Percentiles rank a stretch among this genome's conserved stretches.
phyloP scores from a whole-genome alignment of 2,113 vertebrate species.

The Abramis brama region DNA sequence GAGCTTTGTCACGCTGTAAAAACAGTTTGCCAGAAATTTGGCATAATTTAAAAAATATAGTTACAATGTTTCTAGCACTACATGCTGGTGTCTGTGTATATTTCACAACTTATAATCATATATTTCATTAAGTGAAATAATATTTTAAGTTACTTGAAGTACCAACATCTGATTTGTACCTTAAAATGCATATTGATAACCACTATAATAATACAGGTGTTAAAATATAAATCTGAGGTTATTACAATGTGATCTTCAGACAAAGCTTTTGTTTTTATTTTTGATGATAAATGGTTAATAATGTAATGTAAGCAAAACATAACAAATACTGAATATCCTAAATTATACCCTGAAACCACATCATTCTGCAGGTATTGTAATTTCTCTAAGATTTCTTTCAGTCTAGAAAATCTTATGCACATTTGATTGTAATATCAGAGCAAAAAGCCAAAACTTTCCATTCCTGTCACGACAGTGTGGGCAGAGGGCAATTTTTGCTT shows the following conservation, averaged over 20 bases:
- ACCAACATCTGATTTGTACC: neutral
- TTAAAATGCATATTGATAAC: neutral
- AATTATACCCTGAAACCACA: neutral
- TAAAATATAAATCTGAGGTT: neutral
- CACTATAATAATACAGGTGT: neutral
- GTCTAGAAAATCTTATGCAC: neutral
- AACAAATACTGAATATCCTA: neutral
- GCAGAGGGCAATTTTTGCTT: conserved; percentile 25
- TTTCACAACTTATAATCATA: too few relatives aligned
- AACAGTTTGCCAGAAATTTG: neutral
- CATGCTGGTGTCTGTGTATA: too few relatives aligned
- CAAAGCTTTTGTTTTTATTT: neutral
- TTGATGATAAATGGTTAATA: neutral
- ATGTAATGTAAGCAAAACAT: neutral
- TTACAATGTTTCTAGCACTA: neutral
- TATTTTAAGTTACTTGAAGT: neutral
- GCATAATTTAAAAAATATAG: neutral
- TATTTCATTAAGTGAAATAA: too few relatives aligned
- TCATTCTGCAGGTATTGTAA: neutral
- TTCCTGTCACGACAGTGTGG: neutral
- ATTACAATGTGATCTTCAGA: neutral
- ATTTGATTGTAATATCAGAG: neutral
- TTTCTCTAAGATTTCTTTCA: neutral
- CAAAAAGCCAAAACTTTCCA: conserved; percentile 7
- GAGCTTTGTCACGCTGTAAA: neutral